Evolutionary conservation across 2,888 invertebrate genomes (phyloP), one percentile per base, ranked within the genome.

Genomic region (Pogonocherus hispidulus): DNA sequence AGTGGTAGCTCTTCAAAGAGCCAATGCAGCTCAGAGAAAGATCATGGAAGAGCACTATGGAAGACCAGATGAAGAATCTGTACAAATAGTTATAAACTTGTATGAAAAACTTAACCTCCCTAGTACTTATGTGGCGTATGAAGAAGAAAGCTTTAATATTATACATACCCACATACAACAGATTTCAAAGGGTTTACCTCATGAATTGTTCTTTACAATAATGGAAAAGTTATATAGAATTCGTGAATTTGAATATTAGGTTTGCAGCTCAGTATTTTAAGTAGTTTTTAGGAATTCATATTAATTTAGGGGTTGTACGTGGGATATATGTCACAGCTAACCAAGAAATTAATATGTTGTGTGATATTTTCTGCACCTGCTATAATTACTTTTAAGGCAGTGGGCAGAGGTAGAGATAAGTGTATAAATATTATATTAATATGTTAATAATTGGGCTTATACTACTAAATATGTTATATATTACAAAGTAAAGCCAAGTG

Each of bases 161-260:
- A 91, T 95, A 75, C 91, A 90, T 79, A 93, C 93, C 3, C 94
- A 94, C 82, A 94, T 96, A 77, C 93, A 94, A 78, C 94, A 95
- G 86, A 91, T 93, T 74, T 93, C 94, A 0, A 90, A 93, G 37
- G 94, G 93, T 23, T 87, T 95, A 23, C 94, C 94, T 0, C 94
- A 94, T 78, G 90, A 93, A 71, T 84, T 95, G 63, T 96, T 96
- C 86, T 91, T 94, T 78, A 93, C 93, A 85, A 90, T 95, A 79
- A 87, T 96, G 76, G 91, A 94, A 73, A 94, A 92, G 82, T 92
- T 95, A 76, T 95, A 95, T 84, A 91, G 41, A 41, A 41, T 41
- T 41, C 41, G 41, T 16, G 41, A 41, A 16, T 41, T 41, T 41
- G 41, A 41, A 14, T 41, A 41, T 14, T 41, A 41, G 41, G 3